phyloP scores from a whole-genome alignment of 2,113 vertebrate species.

The Percina caprodes region DNA sequence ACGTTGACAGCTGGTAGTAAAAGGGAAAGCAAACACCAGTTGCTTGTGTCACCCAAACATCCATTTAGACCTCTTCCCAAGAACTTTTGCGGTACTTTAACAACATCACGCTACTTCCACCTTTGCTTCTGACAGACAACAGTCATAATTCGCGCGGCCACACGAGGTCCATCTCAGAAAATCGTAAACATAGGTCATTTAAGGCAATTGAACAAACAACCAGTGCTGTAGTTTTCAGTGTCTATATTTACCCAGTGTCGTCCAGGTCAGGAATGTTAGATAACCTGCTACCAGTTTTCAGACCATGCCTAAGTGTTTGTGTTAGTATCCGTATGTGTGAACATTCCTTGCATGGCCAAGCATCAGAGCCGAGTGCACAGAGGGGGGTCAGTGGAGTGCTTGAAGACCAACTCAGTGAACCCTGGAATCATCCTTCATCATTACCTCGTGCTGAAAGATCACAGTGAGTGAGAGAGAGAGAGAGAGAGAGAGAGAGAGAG shows the following conservation, averaged over 20 bases:
- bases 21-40: slow-evolving; percentile 26
- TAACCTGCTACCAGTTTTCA: slow-evolving; percentile 68
- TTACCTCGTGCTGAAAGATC: slow-evolving; percentile 77
- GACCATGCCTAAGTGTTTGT: slow-evolving; percentile 62
- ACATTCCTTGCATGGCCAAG: slow-evolving; percentile 74
- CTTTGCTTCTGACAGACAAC: slow-evolving; percentile 67
- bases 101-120: slow-evolving; percentile 63
- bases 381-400: slow-evolving; percentile 61
- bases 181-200: slow-evolving; percentile 55
- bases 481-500: slow-evolving; percentile 31
- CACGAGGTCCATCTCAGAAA: slow-evolving; percentile 58
- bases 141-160: slow-evolving; percentile 68
- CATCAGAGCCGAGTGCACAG: slow-evolving; percentile 62
- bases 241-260: slow-evolving; percentile 62
- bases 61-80: slow-evolving; percentile 28
- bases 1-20: slow-evolving; percentile 26
- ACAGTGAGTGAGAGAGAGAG: slow-evolving; percentile 39
- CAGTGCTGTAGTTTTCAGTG: slow-evolving; percentile 26
- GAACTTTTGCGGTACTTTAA: slow-evolving; percentile 40
- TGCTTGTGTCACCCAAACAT: slow-evolving; percentile 34
- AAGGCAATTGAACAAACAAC: slow-evolving; percentile 60
- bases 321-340: slow-evolving; percentile 74
- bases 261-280: slow-evolving; percentile 68
- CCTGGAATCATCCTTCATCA: slow-evolving; percentile 72
- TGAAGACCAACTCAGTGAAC: slow-evolving; percentile 74